Conservation (phyloP, 64 coral and sea anemone species). For the Acropora yongei region DNA sequence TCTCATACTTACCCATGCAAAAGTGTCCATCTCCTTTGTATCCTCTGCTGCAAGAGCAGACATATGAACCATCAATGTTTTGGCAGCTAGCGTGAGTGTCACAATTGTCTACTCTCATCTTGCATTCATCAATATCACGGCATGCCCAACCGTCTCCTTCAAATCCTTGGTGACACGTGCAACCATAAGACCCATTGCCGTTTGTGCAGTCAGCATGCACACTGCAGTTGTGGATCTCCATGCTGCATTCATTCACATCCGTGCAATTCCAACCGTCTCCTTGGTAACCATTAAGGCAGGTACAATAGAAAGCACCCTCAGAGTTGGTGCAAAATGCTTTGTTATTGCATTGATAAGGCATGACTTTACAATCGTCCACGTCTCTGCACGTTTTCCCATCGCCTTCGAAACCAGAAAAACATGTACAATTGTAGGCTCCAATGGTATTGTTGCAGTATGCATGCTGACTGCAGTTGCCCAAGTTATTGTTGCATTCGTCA, state of each 20-base stretch:
- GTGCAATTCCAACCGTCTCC: not conserved
- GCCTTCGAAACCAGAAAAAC: not conserved
- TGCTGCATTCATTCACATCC: conserved; percentile 56
- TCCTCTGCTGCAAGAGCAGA: not conserved
- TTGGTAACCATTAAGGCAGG: not conserved
- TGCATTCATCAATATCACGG: conserved; percentile 39
- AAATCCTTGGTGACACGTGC: not conserved
- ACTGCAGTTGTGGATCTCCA: conserved; percentile 10
- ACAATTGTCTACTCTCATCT: not conserved
- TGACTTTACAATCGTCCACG: no score
- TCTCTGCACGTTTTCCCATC: no score
- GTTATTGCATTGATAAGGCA: no score
- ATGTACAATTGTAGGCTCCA: not conserved
- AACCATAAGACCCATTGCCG: not conserved
- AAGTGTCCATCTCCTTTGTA: conserved; percentile 2
- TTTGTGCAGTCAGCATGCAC: conserved; percentile 36
- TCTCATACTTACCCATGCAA: not conserved
- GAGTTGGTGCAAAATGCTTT: no score
- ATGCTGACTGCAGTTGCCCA: no score
- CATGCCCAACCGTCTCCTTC: not conserved
- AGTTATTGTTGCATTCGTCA: conserved; percentile 43
- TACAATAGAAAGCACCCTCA: no score
- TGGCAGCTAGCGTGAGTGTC: conserved; percentile 3
- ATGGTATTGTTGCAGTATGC: not conserved
- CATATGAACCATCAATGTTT: not conserved